Evolutionary conservation across 2,113 vertebrate genomes (phyloP).

Genomic region (Clupea harengus): DNA sequence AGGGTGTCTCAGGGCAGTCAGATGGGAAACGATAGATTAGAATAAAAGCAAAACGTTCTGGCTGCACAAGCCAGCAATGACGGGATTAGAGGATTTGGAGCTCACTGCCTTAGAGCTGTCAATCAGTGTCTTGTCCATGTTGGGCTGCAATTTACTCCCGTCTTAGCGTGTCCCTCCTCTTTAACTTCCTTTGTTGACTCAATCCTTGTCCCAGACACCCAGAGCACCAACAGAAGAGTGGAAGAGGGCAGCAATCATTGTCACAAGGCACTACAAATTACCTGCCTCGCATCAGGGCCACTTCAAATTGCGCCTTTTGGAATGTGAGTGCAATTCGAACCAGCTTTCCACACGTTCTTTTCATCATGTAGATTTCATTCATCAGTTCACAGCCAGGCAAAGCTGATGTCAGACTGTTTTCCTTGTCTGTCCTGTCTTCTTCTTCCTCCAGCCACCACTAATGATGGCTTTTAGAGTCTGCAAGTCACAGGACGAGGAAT

Average conservation of each 20-base stretch:
- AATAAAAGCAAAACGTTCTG: conserved; percentile 59
- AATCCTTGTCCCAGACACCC: conserved; percentile 52
- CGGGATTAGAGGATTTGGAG: conserved; percentile 72
- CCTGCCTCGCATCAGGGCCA: conserved; percentile 44
- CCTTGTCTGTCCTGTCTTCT: not conserved
- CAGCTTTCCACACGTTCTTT: conserved; percentile 39
- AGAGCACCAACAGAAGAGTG: not conserved
- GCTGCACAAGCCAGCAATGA: conserved; percentile 51
- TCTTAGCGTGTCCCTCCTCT: conserved; percentile 31
- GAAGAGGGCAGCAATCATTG: conserved; percentile 35
- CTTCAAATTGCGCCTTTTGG: conserved; percentile 49
- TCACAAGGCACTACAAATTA: conserved; percentile 58
- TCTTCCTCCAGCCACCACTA: not conserved
- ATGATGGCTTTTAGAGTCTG: not conserved
- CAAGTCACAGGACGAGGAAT: not conserved
- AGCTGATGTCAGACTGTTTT: conserved; percentile 35
- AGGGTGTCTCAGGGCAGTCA: conserved; percentile 61
- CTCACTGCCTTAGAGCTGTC: conserved; percentile 66
- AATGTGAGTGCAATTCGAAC: conserved; percentile 62
- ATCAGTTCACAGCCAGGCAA: conserved; percentile 22
- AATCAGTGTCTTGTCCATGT: conserved; percentile 60
- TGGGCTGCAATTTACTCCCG: conserved; percentile 44
- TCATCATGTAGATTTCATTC: conserved; percentile 43
- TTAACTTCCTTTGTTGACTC: conserved; percentile 27
- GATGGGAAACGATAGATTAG: conserved; percentile 53